Evolutionary conservation across 1,140 invertebrate genomes (phyloP).

Genomic region (Drosophila ficusphila): DNA sequence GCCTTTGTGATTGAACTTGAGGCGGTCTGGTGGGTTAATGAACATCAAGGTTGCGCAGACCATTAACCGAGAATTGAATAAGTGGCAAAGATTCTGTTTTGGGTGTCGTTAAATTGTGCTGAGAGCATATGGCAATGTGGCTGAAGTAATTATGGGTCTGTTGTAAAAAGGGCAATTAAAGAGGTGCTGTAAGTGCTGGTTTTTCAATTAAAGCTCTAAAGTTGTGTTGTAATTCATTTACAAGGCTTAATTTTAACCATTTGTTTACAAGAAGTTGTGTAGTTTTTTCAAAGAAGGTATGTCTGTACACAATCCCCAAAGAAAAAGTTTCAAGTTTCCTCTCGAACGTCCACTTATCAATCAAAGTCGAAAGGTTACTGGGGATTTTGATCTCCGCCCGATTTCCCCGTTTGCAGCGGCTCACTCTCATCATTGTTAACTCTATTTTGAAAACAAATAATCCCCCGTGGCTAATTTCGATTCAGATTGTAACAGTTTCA

Average conservation of each 20-base stretch:
- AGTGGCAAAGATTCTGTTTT: constrained; percentile 42
- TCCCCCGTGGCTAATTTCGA: constrained; percentile 53
- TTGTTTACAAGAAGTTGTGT: too few species aligned
- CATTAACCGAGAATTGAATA: constrained; percentile 57
- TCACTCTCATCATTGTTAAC: constrained; percentile 24
- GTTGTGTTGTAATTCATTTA: not conserved
- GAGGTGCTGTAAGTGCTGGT: not conserved
- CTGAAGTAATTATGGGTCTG: constrained; percentile 11
- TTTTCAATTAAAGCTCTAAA: not conserved
- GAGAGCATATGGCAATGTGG: not conserved
- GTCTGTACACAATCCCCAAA: too few species aligned
- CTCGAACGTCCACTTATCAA: not conserved
- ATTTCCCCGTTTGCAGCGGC: not conserved
- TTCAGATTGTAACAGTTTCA: constrained; percentile 63
- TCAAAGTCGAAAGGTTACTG: constrained; percentile 9
- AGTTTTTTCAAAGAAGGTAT: too few species aligned
- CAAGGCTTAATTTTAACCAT: not conserved
- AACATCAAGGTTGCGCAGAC: constrained; percentile 67
- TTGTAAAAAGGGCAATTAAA: constrained; percentile 6
- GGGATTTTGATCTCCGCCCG: not conserved
- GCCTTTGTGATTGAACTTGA: constrained; percentile 75
- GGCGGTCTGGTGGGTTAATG: constrained; percentile 59
- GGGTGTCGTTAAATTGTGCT: constrained; percentile 18
- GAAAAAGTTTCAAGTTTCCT: too few species aligned
- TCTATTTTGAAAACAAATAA: constrained; percentile 42